These are phyloP conservation scores for Tenthredo mesomela DNA, from an alignment of 2,888 invertebrate species.

Conservation along the genomic window DNA sequence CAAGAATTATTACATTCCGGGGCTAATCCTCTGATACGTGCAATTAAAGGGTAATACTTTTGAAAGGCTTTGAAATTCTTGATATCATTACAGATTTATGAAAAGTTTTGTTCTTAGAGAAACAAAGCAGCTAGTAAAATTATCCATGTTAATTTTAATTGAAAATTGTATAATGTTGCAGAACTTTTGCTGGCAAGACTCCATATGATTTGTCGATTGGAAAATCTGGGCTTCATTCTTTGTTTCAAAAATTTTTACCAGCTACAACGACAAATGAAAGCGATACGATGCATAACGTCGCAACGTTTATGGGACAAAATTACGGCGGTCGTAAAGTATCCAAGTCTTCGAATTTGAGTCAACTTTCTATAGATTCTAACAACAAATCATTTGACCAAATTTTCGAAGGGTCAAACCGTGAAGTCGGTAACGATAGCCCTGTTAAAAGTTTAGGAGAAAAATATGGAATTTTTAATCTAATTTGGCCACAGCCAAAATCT, in stretches of 20 bases:
- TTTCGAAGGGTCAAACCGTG: constrained; percentile 69
- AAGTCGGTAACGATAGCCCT: constrained; percentile 69
- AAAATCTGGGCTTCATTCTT: constrained; percentile 67
- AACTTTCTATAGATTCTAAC: constrained; percentile 72
- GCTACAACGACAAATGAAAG: constrained; percentile 69
- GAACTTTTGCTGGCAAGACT: constrained; percentile 75
- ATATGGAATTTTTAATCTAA: constrained; percentile 69
- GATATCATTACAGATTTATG: neutral
- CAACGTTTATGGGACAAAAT: constrained; percentile 68
- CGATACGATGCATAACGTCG: constrained; percentile 70
- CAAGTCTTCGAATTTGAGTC: constrained; percentile 71
- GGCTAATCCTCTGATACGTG: constrained; percentile 80
- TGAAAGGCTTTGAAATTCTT: neutral
- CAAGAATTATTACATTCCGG: constrained; percentile 80
- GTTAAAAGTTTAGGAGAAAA: constrained; percentile 64
- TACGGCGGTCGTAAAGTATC: constrained; percentile 67
- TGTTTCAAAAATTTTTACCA: constrained; percentile 69
- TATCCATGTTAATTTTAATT: neutral
- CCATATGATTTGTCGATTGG: constrained; percentile 71
- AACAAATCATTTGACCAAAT: constrained; percentile 74
- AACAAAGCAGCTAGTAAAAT: neutral
- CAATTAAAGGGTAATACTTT: constrained; percentile 77
- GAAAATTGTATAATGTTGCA: constrained; percentile 55
- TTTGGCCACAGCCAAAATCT: constrained; percentile 83
- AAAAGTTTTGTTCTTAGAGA: neutral